These are phyloP conservation scores for Malacoctenus gilli DNA, from an alignment of 2,797 vertebrate species.

Conservation along the genomic window DNA sequence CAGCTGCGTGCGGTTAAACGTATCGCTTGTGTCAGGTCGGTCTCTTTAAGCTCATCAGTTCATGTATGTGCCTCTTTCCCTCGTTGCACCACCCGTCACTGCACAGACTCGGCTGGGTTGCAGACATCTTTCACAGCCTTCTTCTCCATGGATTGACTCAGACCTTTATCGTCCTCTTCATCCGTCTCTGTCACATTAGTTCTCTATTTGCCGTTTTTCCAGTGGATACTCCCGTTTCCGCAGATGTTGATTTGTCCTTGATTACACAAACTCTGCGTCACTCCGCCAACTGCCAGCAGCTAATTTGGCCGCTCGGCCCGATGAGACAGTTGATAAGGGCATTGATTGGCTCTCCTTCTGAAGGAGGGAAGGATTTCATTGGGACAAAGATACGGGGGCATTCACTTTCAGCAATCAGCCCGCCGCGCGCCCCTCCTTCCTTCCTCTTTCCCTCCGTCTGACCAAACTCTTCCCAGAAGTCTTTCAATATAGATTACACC, in stretches of 20 bases:
- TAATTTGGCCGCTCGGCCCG: conserved; percentile 71
- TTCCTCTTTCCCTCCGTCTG: conserved; percentile 61
- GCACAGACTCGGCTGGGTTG: background rate
- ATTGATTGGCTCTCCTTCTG: conserved; percentile 77
- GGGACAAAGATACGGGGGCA: conserved; percentile 74
- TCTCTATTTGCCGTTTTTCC: conserved; percentile 54
- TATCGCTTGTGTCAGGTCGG: conserved; percentile 12
- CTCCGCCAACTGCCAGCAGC: conserved; percentile 71
- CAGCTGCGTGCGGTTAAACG: conserved; percentile 8
- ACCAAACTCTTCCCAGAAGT: conserved; percentile 79
- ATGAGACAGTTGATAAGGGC: conserved; percentile 79
- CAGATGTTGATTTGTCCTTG: conserved; percentile 72
- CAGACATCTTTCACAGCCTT: conserved; percentile 38
- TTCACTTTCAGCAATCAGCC: conserved; percentile 80
- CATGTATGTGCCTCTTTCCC: conserved; percentile 16
- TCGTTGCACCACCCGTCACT: conserved; percentile 4
- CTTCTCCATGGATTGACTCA: conserved; percentile 39
- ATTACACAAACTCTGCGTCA: conserved; percentile 74
- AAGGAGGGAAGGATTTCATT: conserved; percentile 76
- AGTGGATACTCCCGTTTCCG: conserved; percentile 59
- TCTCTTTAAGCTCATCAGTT: conserved; percentile 18
- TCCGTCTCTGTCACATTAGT: conserved; percentile 60
- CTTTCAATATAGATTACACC: conserved; percentile 79
- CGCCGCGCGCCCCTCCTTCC: conserved; percentile 60
- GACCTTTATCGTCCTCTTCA: conserved; percentile 56